Conservation (phyloP, 2,888 invertebrate genomes). For the Nomada ruficornis region DNA sequence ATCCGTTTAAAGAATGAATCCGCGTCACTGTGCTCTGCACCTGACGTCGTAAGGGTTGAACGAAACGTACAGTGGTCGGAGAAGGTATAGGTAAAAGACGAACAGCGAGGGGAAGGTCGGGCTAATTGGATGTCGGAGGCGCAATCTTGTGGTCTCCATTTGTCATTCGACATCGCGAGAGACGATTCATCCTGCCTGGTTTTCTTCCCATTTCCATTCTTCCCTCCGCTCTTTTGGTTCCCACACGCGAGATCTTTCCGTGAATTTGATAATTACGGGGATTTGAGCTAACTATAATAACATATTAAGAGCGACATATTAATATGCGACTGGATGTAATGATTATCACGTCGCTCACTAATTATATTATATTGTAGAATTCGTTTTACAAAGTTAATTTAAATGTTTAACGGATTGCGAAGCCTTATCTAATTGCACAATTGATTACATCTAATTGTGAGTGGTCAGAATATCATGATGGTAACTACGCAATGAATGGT, state of each 20-base stretch:
- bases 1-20: constrained; percentile 55
- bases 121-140: constrained; percentile 80
- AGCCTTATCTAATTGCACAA: no score
- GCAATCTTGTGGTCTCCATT: constrained; percentile 81
- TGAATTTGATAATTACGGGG: constrained; percentile 62
- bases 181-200: constrained; percentile 53
- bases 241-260: constrained; percentile 48
- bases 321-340: no score
- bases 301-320: neutral
- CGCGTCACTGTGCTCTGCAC: constrained; percentile 63
- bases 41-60: constrained; percentile 64
- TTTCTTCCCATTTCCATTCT: constrained; percentile 57
- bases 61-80: constrained; percentile 40
- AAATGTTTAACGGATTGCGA: no score
- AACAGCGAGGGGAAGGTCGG: constrained; percentile 64
- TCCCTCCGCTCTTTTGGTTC: constrained; percentile 25
- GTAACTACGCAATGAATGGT: no score
- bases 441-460: no score
- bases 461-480: no score
- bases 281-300: neutral
- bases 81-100: constrained; percentile 49
- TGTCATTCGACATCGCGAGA: constrained; percentile 78
- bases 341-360: no score
- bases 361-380: no score
- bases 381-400: no score